A percentile compares a stretch with the other conserved stretches of the same genome.
phyloP scores from a whole-genome alignment of 2,113 vertebrate genomes.

The Odocoileus hemionus region DNA sequence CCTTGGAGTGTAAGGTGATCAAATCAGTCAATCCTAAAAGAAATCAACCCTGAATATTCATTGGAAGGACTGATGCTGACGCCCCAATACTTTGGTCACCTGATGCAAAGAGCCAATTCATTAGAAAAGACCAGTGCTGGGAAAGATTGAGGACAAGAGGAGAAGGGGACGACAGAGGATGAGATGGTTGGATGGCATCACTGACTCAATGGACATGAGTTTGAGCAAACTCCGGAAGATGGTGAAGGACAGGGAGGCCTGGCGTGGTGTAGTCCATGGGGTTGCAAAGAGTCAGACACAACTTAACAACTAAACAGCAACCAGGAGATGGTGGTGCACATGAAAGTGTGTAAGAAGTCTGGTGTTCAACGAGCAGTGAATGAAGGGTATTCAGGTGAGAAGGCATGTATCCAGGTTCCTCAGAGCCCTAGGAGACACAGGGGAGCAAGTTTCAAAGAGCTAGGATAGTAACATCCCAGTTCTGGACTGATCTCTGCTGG shows the following conservation, averaged over 20 bases:
- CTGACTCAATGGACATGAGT: background rate
- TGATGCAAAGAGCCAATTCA: background rate
- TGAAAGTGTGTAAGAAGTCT: fast-evolving
- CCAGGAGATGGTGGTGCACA: background rate
- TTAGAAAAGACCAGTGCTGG: background rate
- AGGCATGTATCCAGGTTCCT: background rate
- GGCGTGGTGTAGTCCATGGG: background rate
- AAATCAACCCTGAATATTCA: background rate
- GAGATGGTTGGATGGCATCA: background rate
- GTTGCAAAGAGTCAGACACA: background rate
- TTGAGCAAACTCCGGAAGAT: background rate
- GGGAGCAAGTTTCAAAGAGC: background rate
- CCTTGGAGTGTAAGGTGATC: background rate
- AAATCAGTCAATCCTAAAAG: background rate
- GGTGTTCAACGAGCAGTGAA: background rate
- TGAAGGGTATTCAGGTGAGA: background rate
- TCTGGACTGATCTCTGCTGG: background rate
- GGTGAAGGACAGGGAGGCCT: background rate
- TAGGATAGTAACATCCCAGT: background rate
- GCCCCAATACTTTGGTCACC: background rate
- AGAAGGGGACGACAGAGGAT: background rate
- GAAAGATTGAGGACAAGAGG: background rate
- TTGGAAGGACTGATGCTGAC: background rate
- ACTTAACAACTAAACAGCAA: background rate
- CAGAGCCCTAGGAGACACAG: background rate